Evolutionary conservation across 2,797 vertebrate species (phyloP), one percentile per base, ranked within the genome.

Genomic region (Loris lydekkerianus): DNA sequence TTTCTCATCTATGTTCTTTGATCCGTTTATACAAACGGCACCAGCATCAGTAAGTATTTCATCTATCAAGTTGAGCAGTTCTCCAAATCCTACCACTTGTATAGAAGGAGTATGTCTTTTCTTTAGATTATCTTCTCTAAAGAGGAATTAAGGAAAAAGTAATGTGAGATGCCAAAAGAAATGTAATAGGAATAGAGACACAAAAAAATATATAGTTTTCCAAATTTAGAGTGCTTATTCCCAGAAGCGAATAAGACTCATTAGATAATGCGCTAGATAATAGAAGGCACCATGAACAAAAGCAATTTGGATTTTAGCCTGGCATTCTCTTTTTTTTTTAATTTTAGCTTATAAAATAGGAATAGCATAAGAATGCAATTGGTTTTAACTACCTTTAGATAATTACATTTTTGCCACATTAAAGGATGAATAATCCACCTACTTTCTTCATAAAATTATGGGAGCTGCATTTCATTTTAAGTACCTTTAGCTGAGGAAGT

Each of bases 391-490:
- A 95, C 84, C 43, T 93, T 95, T 93, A 43, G 84, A 88, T 96
- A 97, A 97, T 97, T 98, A 90, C 91, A 93, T 97, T 97, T 96
- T 96, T 97, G 75, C 86, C 61, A 93, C 85, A 97, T 90, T 94
- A 89, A 89, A 94, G 7, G 31, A 97, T 94, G 96, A 96, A 96
- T 95, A 90, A 90, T 82, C 94, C 77, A 83, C 94, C 84, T 96
- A 96, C 77, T 80, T 93, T 84, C 60, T 89, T 95, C 69, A 73
- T 84, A 93, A 89, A 96, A 96, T 46, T 85, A 83, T 46, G 90
- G 49, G 25, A 92, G 77, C 69, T 93, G 76, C 5, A 10, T 90
- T 94, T 97, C 43, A 93, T 94, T 96, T 94, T 94, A 96, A 97
- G 72, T 85, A 75, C 46, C 76, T 67, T 94, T 93, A 91, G 81